A percentile compares a stretch with the other conserved stretches of the same genome.
phyloP scores from a whole-genome alignment of 37 sponge, comb jelly and placozoan species.

The Mnemiopsis leidyi region DNA sequence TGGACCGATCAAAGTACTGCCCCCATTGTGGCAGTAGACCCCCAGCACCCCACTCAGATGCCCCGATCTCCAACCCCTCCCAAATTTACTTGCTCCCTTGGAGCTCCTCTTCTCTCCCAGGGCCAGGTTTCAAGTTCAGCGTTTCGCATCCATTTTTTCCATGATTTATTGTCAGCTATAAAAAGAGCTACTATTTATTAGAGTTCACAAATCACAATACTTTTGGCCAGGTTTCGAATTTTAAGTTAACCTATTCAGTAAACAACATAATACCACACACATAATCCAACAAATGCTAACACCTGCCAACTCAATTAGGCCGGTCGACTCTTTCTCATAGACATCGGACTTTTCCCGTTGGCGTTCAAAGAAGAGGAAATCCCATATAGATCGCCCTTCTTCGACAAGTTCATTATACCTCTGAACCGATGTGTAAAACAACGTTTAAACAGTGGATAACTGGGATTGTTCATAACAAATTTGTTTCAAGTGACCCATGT shows the following conservation, averaged over 20 bases:
- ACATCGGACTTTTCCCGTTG: slow-evolving; percentile 31
- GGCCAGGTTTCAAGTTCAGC: slow-evolving; percentile 58
- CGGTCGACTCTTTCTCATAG: slow-evolving; percentile 41
- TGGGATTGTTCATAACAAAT: too few relatives aligned
- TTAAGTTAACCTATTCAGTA: neutral
- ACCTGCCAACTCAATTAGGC: too few relatives aligned
- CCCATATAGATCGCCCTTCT: slow-evolving; percentile 44
- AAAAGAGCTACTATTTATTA: too few relatives aligned
- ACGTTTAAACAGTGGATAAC: neutral
- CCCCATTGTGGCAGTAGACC: slow-evolving; percentile 17
- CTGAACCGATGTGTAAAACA: neutral
- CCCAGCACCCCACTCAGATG: slow-evolving; percentile 24
- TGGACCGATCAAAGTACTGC: slow-evolving; percentile 23
- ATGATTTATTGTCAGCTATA: too few relatives aligned
- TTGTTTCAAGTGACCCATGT: too few relatives aligned
- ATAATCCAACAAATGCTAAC: too few relatives aligned
- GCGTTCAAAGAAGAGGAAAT: slow-evolving; percentile 32
- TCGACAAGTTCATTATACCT: slow-evolving; percentile 58
- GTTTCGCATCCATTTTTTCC: too few relatives aligned
- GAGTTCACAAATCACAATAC: too few relatives aligned
- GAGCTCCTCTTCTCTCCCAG: slow-evolving; percentile 55
- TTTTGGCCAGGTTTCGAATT: neutral
- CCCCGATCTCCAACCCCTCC: neutral
- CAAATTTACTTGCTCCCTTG: slow-evolving; percentile 31
- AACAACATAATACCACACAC: neutral